Evolutionary conservation across 2,888 invertebrate species (phyloP).

Genomic region (Resseliella maxima): DNA sequence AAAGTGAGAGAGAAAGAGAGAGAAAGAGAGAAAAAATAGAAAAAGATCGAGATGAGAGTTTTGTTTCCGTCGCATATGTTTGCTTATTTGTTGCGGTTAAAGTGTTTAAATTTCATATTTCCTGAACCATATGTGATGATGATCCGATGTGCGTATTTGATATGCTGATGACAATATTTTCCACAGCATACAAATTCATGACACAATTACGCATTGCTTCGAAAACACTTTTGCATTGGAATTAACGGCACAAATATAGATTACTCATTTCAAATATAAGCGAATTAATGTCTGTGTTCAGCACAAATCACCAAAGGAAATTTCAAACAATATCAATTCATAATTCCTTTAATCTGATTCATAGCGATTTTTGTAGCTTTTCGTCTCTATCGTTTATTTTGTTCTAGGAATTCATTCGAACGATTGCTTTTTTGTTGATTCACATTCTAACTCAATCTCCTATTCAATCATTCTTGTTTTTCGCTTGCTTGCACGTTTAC

Average conservation of each 20-base stretch:
- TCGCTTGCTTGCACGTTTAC: not conserved
- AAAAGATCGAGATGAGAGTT: too few species aligned
- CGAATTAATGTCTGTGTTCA: too few species aligned
- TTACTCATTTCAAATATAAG: not conserved
- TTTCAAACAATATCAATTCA: constrained; percentile 28
- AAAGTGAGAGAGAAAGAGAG: too few species aligned
- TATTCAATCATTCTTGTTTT: not conserved
- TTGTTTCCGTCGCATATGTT: not conserved
- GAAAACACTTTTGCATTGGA: not conserved
- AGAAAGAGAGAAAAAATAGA: too few species aligned
- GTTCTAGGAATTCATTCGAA: too few species aligned
- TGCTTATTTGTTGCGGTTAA: not conserved
- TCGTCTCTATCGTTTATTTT: not conserved
- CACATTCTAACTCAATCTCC: too few species aligned
- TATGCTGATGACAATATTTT: not conserved
- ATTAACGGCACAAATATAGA: not conserved
- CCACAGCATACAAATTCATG: not conserved
- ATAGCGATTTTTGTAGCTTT: not conserved
- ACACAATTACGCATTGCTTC: not conserved
- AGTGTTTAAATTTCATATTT: not conserved
- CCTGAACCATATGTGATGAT: not conserved
- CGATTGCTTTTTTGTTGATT: too few species aligned
- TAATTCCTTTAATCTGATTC: not conserved
- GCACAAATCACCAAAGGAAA: not conserved
- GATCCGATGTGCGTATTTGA: constrained; percentile 3